A percentile compares a stretch with the other conserved stretches of the same genome.
Conservation (phyloP, 1,140 invertebrate species). For the Apis mellifera region Amel_HAv3.1 CM009942.2:3085501-3086000, state of each 20-base stretch:
- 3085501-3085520: background rate
- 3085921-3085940: constrained; percentile 1
- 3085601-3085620: background rate
- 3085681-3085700: background rate
- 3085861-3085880: constrained; percentile 16
- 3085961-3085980: constrained; percentile 9
- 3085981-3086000: constrained; percentile 11
- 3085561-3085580: background rate
- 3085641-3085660: background rate
- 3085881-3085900: constrained; percentile 58
- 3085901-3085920: constrained; percentile 74
- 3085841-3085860: constrained; percentile 68
- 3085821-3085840: background rate
- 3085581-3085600: background rate
- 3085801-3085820: background rate
- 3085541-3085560: background rate
- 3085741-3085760: background rate
- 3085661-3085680: too few relatives aligned
- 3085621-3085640: background rate
- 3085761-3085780: background rate
- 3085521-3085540: background rate
- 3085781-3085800: background rate
- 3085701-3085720: constrained; percentile 2
- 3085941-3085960: constrained; percentile 71
- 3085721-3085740: background rate